Percentiles rank a stretch among this genome's conserved stretches.
These are phyloP conservation scores for Cephalopterus ornatus DNA, from an alignment of 2,113 vertebrate genomes.

Conservation along the genomic window DNA sequence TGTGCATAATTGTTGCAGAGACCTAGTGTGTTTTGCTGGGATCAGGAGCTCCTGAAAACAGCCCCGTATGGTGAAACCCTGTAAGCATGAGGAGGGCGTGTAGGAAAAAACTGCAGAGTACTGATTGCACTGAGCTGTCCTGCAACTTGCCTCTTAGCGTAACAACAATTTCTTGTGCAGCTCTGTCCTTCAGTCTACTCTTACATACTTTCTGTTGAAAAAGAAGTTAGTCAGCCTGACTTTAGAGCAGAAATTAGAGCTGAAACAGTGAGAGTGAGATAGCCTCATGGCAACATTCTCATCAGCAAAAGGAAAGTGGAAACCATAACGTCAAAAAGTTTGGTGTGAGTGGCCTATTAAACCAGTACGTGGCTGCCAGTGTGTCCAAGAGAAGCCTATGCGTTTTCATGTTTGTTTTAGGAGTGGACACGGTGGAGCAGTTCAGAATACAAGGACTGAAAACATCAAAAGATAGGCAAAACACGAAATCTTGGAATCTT, in stretches of 20 bases:
- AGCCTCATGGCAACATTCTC: not conserved
- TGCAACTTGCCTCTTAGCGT: not conserved
- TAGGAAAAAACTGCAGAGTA: not conserved
- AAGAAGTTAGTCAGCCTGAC: not conserved
- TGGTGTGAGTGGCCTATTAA: not conserved
- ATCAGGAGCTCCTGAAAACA: not conserved
- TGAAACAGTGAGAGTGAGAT: not conserved
- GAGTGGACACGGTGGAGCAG: not conserved
- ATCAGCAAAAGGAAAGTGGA: not conserved
- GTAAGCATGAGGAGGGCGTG: accelerated
- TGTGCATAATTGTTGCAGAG: not conserved
- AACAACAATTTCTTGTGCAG: not conserved
- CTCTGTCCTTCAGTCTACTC: not conserved
- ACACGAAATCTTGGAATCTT: not conserved
- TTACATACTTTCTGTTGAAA: not conserved
- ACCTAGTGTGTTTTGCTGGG: not conserved
- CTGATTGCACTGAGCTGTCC: not conserved
- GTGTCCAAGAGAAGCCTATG: not conserved
- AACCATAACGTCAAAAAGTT: not conserved
- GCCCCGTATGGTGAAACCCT: not conserved
- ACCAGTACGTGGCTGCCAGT: accelerated
- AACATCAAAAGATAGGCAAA: not conserved
- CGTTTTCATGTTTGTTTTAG: not conserved
- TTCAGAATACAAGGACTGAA: not conserved
- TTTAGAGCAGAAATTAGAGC: not conserved